A percentile compares a stretch with the other conserved stretches of the same genome.
These are phyloP conservation scores for Agriopis aurantiaria DNA, from an alignment of 2,888 invertebrate species.

Conservation along the genomic window DNA sequence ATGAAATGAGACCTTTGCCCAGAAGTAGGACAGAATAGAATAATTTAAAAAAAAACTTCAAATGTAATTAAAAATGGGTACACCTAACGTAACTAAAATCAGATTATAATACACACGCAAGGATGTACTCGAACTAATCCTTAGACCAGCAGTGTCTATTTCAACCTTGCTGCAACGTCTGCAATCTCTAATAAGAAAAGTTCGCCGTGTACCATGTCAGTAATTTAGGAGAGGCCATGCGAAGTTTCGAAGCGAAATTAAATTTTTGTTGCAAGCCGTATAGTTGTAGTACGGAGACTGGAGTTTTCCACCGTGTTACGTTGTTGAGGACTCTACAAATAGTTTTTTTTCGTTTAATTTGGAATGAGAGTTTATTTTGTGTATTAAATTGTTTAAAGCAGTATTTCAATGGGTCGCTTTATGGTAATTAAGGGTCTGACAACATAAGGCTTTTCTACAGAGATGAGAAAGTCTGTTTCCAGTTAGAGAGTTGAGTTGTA, in stretches of 20 bases:
- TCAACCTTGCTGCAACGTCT: conserved; percentile 42
- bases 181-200: conserved; percentile 70
- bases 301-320: conserved; percentile 47
- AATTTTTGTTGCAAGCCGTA: conserved; percentile 66
- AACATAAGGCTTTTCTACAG: too few relatives aligned
- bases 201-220: conserved; percentile 65
- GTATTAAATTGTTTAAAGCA: too few relatives aligned
- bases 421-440: too few relatives aligned
- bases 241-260: conserved; percentile 72
- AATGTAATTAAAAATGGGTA: too few relatives aligned
- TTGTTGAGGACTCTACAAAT: conserved; percentile 38
- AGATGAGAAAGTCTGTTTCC: too few relatives aligned
- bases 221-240: conserved; percentile 71
- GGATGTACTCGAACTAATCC: not conserved
- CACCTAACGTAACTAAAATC: too few relatives aligned
- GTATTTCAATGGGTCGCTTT: too few relatives aligned
- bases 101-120: not conserved
- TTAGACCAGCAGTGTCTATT: conserved; percentile 4
- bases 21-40: too few relatives aligned
- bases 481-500: too few relatives aligned
- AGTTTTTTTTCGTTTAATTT: conserved; percentile 33
- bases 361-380: not conserved
- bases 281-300: conserved; percentile 41
- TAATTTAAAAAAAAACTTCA: too few relatives aligned
- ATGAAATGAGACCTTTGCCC: too few relatives aligned